Percentiles rank a stretch among this genome's conserved stretches.
These are phyloP conservation scores for Harlomillsia oculata DNA, from an alignment of 1,140 invertebrate species.

Conservation along the genomic window DNA sequence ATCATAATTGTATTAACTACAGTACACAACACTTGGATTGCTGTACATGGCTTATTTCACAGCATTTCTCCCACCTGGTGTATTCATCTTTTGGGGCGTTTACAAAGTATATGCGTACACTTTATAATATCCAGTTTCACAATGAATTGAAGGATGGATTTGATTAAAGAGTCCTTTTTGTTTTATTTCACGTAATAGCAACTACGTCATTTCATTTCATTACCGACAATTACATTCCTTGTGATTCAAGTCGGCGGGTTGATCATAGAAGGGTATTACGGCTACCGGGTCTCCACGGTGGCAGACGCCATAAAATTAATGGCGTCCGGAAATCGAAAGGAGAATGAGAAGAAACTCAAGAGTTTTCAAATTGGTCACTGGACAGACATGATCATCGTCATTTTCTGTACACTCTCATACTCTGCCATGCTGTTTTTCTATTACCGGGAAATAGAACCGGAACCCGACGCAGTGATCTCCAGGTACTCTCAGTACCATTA, in stretches of 20 bases:
- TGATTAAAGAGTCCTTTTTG: no score
- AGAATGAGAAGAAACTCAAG: neutral
- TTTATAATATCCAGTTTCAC: neutral
- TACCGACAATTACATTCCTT: constrained; percentile 11
- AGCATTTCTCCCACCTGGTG: constrained; percentile 21
- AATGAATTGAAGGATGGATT: neutral
- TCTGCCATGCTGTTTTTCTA: constrained; percentile 23
- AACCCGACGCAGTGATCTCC: constrained; percentile 3
- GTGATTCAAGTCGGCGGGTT: constrained; percentile 15
- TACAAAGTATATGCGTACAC: constrained; percentile 21
- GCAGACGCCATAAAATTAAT: neutral
- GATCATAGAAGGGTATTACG: neutral
- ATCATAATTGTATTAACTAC: no score
- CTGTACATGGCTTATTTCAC: constrained; percentile 22
- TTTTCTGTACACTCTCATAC: constrained; percentile 1
- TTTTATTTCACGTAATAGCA: no score
- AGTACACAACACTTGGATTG: no score
- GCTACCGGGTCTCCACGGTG: neutral
- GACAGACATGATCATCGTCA: neutral
- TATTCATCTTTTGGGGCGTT: constrained; percentile 26
- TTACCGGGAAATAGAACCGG: constrained; percentile 16
- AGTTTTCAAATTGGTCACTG: no score
- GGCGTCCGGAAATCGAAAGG: no score
- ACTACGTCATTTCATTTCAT: constrained; percentile 6
- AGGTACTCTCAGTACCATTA: constrained; percentile 3